Evolutionary conservation across 2,113 vertebrate genomes (phyloP), one percentile per base, ranked within the genome.

Genomic region (Elanoides forficatus): DNA sequence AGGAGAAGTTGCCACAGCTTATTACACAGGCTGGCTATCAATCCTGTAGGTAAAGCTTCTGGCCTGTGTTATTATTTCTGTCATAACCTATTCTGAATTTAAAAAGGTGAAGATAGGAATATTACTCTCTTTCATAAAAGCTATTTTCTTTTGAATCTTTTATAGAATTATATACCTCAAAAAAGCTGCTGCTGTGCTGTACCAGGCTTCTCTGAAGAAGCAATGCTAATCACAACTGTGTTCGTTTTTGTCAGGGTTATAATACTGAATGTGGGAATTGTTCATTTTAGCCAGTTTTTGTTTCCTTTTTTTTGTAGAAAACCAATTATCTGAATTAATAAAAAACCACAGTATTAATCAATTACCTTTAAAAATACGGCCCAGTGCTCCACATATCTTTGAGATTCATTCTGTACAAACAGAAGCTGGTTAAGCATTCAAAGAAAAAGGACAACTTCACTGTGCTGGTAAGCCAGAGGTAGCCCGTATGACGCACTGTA

Each of bases 401-500:
- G 68, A 36, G 40, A 67, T 78, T 45, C 6, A 1, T 66, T 80
- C 36, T 86, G 26, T 74, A 9, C 4, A 19, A 56, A 29, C 40
- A 32, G 17, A 53, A n/a, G 32, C 48, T 60, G 58, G 11, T 8
- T 45, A 17, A 65, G 30, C 19, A 6, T 66, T 78, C 42, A 36
- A 73, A 53, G 66, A 60, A 23, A 38, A 40, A 21, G n/a, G 50
- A n/a, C 3, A 55, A 42, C 59, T 53, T 50, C 29, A 10, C 42
- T 36, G 66, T 30, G 67, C 22, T 63, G 18, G n/a, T 36, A 58
- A 78, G 45, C 5, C 42, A 60, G 56, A 53, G 29, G 50, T 18
- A 30, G 59, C 65, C 47, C 0, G 0, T 45, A 15, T 0, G 0
- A 27, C 0, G 0, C 1, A 0, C 38, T 66, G 32, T 32, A 71